These are phyloP conservation scores for Boloria euphrosyne DNA, from an alignment of 2,888 invertebrate genomes.

Conservation along the genomic window DNA sequence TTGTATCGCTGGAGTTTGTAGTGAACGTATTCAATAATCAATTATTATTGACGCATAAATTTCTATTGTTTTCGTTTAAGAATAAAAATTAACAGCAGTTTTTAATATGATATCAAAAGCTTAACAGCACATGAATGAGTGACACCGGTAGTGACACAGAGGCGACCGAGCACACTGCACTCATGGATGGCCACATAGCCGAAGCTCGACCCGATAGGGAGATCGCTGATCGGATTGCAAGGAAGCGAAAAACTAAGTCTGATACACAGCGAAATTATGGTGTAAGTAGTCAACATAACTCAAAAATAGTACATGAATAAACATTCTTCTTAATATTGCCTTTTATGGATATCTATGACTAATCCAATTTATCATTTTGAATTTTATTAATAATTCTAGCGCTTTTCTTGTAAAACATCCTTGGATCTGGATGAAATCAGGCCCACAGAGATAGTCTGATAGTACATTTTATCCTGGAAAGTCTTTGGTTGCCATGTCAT, in stretches of 20 bases:
- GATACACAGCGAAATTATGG: slow-evolving; percentile 79
- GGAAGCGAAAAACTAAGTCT: slow-evolving; percentile 81
- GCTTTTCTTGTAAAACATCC: neutral
- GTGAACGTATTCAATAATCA: neutral
- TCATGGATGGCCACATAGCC: slow-evolving; percentile 93
- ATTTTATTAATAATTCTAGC: neutral
- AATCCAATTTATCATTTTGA: slow-evolving; percentile 24
- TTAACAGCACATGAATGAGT: slow-evolving; percentile 66
- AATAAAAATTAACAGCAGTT: slow-evolving; percentile 13
- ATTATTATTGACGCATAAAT: slow-evolving; percentile 4
- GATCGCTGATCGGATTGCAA: slow-evolving; percentile 76
- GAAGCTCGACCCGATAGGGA: slow-evolving; percentile 84
- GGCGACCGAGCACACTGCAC: slow-evolving; percentile 87
- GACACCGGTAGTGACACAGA: slow-evolving; percentile 78
- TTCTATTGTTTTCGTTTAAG: neutral
- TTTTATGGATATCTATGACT: slow-evolving; percentile 28
- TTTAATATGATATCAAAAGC: slow-evolving; percentile 41
- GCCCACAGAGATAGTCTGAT: neutral
- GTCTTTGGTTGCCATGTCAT: too few species aligned
- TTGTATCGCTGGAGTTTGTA: too few species aligned
- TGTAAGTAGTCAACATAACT: slow-evolving; percentile 58
- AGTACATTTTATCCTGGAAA: too few species aligned
- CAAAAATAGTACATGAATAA: slow-evolving; percentile 1
- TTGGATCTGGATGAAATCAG: neutral
- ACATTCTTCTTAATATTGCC: neutral